phyloP scores from a whole-genome alignment of 2,797 vertebrate species.

The Myoxocephalus aenaeus region DNA sequence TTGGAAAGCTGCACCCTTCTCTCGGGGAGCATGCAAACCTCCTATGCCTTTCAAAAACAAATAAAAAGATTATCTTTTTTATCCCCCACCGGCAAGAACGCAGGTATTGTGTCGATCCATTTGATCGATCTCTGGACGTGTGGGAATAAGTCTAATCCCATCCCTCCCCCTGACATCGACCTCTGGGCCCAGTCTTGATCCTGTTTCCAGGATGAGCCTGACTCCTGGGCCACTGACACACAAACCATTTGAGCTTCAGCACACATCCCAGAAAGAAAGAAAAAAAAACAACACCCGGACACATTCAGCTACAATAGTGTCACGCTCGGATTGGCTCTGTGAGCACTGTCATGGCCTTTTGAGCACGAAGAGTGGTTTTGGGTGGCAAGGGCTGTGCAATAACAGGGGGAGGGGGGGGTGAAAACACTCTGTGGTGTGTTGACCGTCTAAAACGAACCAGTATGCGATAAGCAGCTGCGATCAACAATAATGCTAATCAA shows the following conservation, averaged over 20 bases:
- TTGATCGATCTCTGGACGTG: slow-evolving; percentile 34
- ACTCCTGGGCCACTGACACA: slow-evolving; percentile 56
- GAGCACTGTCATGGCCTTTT: slow-evolving; percentile 78
- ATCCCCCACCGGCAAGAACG: not conserved
- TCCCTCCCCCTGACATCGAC: slow-evolving; percentile 29
- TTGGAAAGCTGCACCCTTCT: not conserved
- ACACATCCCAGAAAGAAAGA: slow-evolving; percentile 39
- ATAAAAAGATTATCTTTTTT: not conserved
- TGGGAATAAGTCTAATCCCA: slow-evolving; percentile 53
- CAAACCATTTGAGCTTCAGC: slow-evolving; percentile 59
- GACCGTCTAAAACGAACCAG: slow-evolving; percentile 37
- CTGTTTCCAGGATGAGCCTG: slow-evolving; percentile 61
- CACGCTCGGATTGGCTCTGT: slow-evolving; percentile 74
- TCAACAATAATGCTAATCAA: slow-evolving; percentile 48
- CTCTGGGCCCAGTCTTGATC: slow-evolving; percentile 47
- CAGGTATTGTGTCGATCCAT: not conserved
- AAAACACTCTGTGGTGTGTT: slow-evolving; percentile 36
- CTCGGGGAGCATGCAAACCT: not conserved
- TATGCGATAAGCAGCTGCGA: slow-evolving; percentile 38
- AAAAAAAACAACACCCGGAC: slow-evolving; percentile 68
- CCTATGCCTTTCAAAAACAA: not conserved
- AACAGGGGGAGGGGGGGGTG: slow-evolving; percentile 19
- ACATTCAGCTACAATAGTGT: slow-evolving; percentile 73
- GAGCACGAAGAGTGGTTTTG: slow-evolving; percentile 75
- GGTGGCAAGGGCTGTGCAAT: slow-evolving; percentile 70